These are phyloP conservation scores for Dasypus novemcinctus DNA, from an alignment of 2,113 vertebrate species.

Conservation along the genomic window DNA sequence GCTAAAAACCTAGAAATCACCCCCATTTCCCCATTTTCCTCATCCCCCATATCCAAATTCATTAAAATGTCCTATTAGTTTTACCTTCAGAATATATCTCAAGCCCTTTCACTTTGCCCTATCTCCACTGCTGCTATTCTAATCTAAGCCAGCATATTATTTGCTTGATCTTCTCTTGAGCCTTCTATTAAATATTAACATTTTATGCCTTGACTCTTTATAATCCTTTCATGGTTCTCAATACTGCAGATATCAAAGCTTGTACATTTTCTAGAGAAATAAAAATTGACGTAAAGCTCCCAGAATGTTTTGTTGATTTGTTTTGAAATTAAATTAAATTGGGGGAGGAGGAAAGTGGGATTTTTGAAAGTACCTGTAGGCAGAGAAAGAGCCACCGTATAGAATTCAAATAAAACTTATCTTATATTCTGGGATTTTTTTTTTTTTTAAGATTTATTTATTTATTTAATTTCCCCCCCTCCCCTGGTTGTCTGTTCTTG, in stretches of 20 bases:
- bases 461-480: no score
- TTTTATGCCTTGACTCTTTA: not conserved
- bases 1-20: conserved; percentile 1
- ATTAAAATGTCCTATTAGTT: not conserved
- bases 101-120: not conserved
- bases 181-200: not conserved
- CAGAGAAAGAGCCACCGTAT: not conserved
- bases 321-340: conserved; percentile 15
- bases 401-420: not conserved
- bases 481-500: no score
- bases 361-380: conserved; percentile 9
- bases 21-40: not conserved
- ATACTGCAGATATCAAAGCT: conserved; percentile 5
- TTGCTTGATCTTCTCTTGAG: not conserved
- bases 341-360: not conserved
- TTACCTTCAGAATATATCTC: conserved; percentile 17
- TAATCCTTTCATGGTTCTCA: conserved; percentile 24
- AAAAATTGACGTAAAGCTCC: not conserved
- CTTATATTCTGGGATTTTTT: not conserved
- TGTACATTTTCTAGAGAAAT: not conserved
- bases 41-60: not conserved
- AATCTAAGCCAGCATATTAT: not conserved
- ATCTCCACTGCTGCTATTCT: not conserved
- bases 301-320: not conserved
- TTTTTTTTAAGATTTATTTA: no score